phyloP scores from a whole-genome alignment of 2,113 vertebrate species.

The Oreochromis niloticus region DNA sequence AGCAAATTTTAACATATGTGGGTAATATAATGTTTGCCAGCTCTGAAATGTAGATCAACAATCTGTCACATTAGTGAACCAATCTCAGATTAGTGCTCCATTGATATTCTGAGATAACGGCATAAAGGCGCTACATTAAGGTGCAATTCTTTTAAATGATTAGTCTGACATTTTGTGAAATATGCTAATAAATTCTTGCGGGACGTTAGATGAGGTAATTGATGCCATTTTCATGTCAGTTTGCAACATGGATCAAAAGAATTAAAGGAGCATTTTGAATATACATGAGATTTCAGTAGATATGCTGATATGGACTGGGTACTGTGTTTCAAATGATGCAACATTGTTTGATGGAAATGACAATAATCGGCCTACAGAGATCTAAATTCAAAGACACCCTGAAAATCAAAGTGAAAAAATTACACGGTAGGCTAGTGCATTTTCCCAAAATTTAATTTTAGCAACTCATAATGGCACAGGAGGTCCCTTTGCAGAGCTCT shows the following conservation, averaged over 20 bases:
- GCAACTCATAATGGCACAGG: background rate
- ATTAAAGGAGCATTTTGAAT: background rate
- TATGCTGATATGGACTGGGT: background rate
- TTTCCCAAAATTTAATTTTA: background rate
- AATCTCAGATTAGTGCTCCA: background rate
- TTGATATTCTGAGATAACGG: background rate
- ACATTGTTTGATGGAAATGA: background rate
- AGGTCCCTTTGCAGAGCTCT: background rate
- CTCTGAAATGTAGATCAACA: background rate
- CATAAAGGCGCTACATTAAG: background rate
- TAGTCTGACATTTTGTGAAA: background rate
- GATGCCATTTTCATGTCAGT: background rate
- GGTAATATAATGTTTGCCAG: background rate
- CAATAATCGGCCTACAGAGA: background rate
- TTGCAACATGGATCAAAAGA: background rate
- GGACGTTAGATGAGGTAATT: background rate
- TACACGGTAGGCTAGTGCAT: background rate
- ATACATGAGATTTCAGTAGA: background rate
- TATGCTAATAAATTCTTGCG: background rate
- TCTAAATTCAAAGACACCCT: background rate
- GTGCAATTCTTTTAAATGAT: background rate
- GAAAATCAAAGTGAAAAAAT: background rate
- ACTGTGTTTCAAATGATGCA: background rate
- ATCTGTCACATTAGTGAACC: background rate
- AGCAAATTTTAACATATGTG: background rate